phyloP scores from a whole-genome alignment of 1,140 invertebrate species.

The Drosophila burlai region DNA sequence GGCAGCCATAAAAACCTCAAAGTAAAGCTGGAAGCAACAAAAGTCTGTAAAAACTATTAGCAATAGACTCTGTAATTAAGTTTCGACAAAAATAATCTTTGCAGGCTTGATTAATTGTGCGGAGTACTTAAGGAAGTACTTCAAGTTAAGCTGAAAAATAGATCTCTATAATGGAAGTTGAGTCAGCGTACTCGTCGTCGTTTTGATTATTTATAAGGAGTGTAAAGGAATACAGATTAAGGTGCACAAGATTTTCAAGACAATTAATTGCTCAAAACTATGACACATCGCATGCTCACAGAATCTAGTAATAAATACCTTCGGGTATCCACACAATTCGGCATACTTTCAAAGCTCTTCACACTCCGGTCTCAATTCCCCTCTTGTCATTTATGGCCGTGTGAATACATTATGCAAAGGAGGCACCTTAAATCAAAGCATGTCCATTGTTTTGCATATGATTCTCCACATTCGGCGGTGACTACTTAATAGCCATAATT shows the following conservation, averaged over 20 bases:
- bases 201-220: neutral
- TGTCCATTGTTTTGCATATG: slow-evolving; percentile 62
- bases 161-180: neutral
- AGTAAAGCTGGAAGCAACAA: slow-evolving; percentile 4
- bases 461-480: slow-evolving; percentile 36
- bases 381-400: slow-evolving; percentile 5
- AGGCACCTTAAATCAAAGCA: slow-evolving; percentile 61
- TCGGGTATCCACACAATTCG: neutral
- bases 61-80: slow-evolving; percentile 15
- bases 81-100: slow-evolving; percentile 1
- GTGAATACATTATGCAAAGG: slow-evolving; percentile 42
- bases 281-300: slow-evolving; percentile 32
- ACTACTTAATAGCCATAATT: slow-evolving; percentile 74
- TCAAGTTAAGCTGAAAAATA: neutral
- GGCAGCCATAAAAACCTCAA: slow-evolving; percentile 10
- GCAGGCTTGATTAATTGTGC: neutral
- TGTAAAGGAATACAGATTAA: neutral
- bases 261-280: slow-evolving; percentile 7
- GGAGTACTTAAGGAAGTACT: neutral
- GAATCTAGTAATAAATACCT: slow-evolving; percentile 8
- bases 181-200: neutral
- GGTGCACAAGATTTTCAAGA: neutral
- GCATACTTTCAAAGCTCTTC: slow-evolving; percentile 3
- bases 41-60: slow-evolving; percentile 24
- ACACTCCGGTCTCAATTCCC: neutral